Evolutionary conservation across 1,140 invertebrate genomes (phyloP), one percentile per base, ranked within the genome.

Genomic region (Drosophila rhopaloa): DNA sequence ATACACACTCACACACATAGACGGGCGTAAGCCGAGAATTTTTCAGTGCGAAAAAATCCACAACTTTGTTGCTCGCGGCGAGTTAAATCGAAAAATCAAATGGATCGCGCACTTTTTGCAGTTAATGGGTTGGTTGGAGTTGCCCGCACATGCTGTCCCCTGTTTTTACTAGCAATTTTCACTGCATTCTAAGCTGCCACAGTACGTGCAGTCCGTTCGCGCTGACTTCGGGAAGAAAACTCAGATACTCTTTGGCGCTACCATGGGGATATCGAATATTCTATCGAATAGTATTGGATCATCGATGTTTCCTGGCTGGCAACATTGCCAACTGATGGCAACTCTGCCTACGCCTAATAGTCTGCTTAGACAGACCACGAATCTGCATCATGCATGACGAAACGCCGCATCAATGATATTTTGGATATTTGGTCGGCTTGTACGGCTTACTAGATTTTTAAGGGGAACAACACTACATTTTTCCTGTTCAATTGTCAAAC

Each of bases 1-100:
- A 73, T 62, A 66, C 55, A 83, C 60, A 80, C 50, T 57, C 29
- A 67, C 54, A 67, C 53, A 71, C 57, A 70, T 50, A 51, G 35
- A 63, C 58, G 58, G 56, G 59, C 67, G 71, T 51, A 68, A 40
- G 24, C 58, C 57, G 44, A 61, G 47, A 67, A 68, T 53, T 81
- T 65, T 59, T 65, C 32, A 16, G 27, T 65, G 63, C 59, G 60
- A 68, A 66, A 62, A 67, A 66, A 35, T 48, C 29, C 13, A 50
- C 37, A 35, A 35, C 35, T 61, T 8, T 27, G 24, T 13, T 62
- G 27, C 7, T 8, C 35, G 38, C 16, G 61, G 14, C 61, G 9
- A 27, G 37, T 16, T 37, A 53, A 44, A 24, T 19, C 19, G 10
- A 14, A 29, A 43, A 65, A 37, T 27, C 24, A 24, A 66, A 10